Base-by-base conservation (phyloP, 2,888 invertebrate species). In the Cheilosia impressa region DNA sequence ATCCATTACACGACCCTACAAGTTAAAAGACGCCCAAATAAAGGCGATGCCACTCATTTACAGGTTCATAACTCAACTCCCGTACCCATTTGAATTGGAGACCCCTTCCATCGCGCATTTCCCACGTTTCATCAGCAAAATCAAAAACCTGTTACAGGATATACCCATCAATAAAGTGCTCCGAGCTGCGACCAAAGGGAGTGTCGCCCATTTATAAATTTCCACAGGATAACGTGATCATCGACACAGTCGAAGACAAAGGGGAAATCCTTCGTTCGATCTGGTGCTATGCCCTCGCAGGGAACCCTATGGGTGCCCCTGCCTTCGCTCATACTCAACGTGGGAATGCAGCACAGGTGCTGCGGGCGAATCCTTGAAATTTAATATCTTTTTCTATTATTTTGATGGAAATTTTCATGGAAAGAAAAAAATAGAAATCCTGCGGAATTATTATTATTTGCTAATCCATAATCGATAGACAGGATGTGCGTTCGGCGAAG, bases 111-210 rank as follows among this genome's bases (percentile, higher is more conserved):
- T n/a, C 13, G 41, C 45, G 43, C 45, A 80, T 63, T 81, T 81
- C 81, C 69, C 83, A 84, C 83, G 79, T 75, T 73, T 69, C 53
- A 79, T 84, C 79, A 79, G 65, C 79, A 84, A 84, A 79, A 79
- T 84, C 79, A 79, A 69, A 84, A 84, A 84, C 83, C 83, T 84
- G 83, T 84, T 84, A 79, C 83, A 84, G 83, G 83, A 84, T 84
- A 79, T 75, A 63, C 63, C 79, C 15, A 53, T 75, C 79, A 75
- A 58, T 78, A 66, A 60, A 47, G 62, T 57, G 41, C 69, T 45
- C 43, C 43, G 58, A 55, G 77, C 62, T 27, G 27, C 71, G 53
- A 31, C 38, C 45, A 34, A 45, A 71, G 53, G 83, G 78, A 78
- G 83, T 83, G 83, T 83, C 83, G 78, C 68, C 83, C 73, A 68